Evolutionary conservation across 2,797 vertebrate genomes (phyloP).

Genomic region (Neosilurus mollespiculum): DNA sequence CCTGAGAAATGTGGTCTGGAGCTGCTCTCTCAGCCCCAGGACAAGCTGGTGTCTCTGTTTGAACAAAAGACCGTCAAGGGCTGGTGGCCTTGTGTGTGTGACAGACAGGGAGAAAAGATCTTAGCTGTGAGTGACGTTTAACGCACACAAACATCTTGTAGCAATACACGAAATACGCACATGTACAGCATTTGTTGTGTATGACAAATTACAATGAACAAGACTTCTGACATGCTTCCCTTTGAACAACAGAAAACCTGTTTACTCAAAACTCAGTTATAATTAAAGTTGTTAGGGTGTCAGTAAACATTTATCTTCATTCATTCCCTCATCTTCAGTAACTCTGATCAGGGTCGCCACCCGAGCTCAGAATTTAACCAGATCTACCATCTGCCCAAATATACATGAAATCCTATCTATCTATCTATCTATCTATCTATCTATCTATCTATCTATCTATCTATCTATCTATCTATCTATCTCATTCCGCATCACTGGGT

Average conservation of each 20-base stretch:
- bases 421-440: too few relatives aligned
- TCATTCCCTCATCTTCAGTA: neutral
- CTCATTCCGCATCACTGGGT: too few relatives aligned
- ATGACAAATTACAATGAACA: conserved; percentile 9
- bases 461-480: too few relatives aligned
- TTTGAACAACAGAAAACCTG: neutral
- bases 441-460: too few relatives aligned
- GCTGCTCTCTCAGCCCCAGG: conserved; percentile 68
- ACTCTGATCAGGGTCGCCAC: neutral
- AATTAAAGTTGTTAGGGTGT: neutral
- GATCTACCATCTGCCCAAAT: neutral
- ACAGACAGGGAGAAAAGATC: conserved; percentile 71
- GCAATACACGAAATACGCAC: conserved; percentile 6
- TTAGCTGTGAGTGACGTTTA: conserved; percentile 78
- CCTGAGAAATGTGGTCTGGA: conserved; percentile 84
- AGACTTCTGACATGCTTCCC: neutral
- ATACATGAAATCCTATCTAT: neutral
- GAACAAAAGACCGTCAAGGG: conserved; percentile 92
- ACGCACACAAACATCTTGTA: conserved; percentile 26
- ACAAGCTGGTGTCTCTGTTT: conserved; percentile 85
- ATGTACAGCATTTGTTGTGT: neutral
- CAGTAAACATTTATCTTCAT: neutral
- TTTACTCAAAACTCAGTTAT: neutral
- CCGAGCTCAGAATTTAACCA: neutral
- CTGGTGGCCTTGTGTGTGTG: conserved; percentile 90